Evolutionary conservation across 2,113 vertebrate genomes (phyloP).

Genomic region (Aphyosemion australe): DNA sequence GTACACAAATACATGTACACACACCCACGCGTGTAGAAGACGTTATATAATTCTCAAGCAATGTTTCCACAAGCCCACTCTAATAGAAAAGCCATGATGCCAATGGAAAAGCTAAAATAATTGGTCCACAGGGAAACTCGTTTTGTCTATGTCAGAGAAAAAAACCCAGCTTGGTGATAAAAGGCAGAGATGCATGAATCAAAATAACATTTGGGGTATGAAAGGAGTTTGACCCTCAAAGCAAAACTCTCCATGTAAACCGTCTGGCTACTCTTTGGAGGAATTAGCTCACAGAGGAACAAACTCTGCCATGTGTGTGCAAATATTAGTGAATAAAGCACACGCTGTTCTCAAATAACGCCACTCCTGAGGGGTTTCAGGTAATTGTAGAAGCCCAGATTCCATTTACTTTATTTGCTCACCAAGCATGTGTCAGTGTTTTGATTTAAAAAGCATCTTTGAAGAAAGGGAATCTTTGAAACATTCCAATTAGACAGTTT

Average conservation of each 20-base stretch:
- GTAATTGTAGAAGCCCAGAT: constrained; percentile 31
- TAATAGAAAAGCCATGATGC: constrained; percentile 39
- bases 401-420: constrained; percentile 13
- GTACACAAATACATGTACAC: constrained; percentile 4
- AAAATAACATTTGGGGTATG: constrained; percentile 47
- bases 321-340: constrained; percentile 20
- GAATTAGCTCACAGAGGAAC: constrained; percentile 15
- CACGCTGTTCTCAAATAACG: constrained; percentile 2
- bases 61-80: constrained; percentile 39
- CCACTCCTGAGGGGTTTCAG: constrained; percentile 14
- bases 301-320: constrained; percentile 9
- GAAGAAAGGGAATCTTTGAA: constrained; percentile 39
- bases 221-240: constrained; percentile 46
- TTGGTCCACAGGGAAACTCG: constrained; percentile 67
- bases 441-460: constrained; percentile 19
- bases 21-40: constrained; percentile 9
- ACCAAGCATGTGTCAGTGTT: background rate
- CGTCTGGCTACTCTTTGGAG: constrained; percentile 22
- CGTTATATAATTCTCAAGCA: constrained; percentile 45
- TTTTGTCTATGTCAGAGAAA: constrained; percentile 66
- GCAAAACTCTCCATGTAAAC: constrained; percentile 17
- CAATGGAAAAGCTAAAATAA: constrained; percentile 72
- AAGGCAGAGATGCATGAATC: constrained; percentile 56
- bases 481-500: constrained; percentile 34
- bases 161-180: constrained; percentile 64